Evolutionary conservation across 2,888 invertebrate species (phyloP).

Genomic region (Amiota mariae): DNA sequence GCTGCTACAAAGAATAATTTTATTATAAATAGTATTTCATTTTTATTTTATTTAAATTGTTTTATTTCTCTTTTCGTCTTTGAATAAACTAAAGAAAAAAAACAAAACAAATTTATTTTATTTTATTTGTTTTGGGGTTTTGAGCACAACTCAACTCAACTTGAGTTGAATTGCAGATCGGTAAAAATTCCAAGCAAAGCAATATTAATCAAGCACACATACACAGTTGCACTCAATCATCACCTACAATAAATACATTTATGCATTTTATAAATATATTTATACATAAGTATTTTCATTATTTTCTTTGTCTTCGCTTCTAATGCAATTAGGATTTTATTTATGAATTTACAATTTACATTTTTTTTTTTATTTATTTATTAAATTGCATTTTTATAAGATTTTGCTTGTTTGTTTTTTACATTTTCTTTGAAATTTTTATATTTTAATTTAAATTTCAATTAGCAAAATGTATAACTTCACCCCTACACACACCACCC

Average conservation of each 20-base stretch:
- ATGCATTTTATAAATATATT: conserved; percentile 37
- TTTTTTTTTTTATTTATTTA: background rate
- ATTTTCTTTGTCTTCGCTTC: too few relatives aligned
- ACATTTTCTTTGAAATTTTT: background rate
- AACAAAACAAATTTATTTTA: conserved; percentile 21
- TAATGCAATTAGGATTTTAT: too few relatives aligned
- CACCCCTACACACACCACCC: too few relatives aligned
- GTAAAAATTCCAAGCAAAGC: conserved; percentile 47
- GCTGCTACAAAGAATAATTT: background rate
- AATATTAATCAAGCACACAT: conserved; percentile 23
- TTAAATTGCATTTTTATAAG: background rate
- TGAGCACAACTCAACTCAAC: conserved; percentile 44
- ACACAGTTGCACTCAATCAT: conserved; percentile 13
- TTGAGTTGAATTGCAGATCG: conserved; percentile 40
- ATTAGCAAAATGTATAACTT: too few relatives aligned
- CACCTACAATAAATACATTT: conserved; percentile 9
- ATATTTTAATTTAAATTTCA: background rate
- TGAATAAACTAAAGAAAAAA: conserved; percentile 28
- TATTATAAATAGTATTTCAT: conserved; percentile 1
- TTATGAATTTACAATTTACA: too few relatives aligned
- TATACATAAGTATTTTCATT: background rate
- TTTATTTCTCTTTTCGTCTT: conserved; percentile 15
- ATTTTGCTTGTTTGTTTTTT: conserved; percentile 1
- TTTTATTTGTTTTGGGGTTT: conserved; percentile 48
- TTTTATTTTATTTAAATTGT: conserved; percentile 6